Percentiles rank a stretch among this genome's conserved stretches.
These are phyloP conservation scores for Trachops cirrhosus DNA, from an alignment of 2,797 vertebrate species.

Conservation along the genomic window DNA sequence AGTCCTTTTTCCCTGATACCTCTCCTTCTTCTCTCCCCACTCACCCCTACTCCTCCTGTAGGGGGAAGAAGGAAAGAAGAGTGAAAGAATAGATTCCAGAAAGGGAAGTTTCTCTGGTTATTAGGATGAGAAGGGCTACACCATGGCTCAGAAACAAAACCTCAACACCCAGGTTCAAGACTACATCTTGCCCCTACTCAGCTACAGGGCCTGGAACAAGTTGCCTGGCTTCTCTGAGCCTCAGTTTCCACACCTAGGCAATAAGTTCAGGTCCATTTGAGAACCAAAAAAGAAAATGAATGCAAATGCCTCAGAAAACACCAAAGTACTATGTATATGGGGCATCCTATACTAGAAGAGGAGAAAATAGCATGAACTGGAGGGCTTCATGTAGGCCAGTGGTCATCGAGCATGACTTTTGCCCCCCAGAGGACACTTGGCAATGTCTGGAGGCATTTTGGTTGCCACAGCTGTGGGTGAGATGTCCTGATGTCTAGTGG, in stretches of 20 bases:
- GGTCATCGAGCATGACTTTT: neutral
- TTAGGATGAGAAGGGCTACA: neutral
- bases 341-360: rapidly evolving
- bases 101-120: neutral
- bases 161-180: neutral
- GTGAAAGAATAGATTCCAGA: neutral
- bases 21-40: rapidly evolving
- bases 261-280: neutral
- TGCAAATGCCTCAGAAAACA: rapidly evolving
- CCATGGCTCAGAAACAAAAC: neutral
- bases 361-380: neutral
- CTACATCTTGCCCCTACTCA: no score
- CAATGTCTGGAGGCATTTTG: neutral
- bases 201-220: neutral
- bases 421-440: neutral
- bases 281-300: neutral
- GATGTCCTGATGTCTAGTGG: neutral
- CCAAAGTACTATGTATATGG: rapidly evolving
- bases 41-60: neutral
- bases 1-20: neutral
- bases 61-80: neutral
- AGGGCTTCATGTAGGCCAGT: neutral
- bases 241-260: neutral
- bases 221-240: neutral
- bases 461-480: neutral